Evolutionary conservation across 30 jellyfish, hydroid and myxozoan species (phyloP), one percentile per base, ranked within the genome.

Genomic region (Aurelia sp.): DNA sequence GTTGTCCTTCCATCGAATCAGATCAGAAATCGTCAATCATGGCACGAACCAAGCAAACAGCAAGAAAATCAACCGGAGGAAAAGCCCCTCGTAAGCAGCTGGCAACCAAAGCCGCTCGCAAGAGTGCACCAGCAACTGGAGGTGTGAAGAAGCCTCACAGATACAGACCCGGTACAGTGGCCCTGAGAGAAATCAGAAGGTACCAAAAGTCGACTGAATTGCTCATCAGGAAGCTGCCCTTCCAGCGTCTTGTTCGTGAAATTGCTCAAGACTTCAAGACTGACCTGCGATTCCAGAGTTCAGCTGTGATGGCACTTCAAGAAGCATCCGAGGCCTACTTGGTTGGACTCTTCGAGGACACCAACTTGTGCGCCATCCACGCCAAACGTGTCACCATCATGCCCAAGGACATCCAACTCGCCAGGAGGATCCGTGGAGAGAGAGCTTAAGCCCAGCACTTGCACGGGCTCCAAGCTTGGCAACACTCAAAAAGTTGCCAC

Each of bases 21-120:
- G 33, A 27, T 27, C 33, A 27, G 33, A 38, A 4, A 38, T 38
- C 50, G 9, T 27, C 33, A 27, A 2, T 20, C 20, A 91, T 91
- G 98, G 98, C 98, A n/a, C 87, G 98, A n/a, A 91, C 98, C 20
- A 91, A 91, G 87, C 98, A 91, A 79, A 91, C 98, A 11, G 98
- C 98, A 24, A 63, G 98, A 9, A 91, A 91, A 47, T 84, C 98
- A 3, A 86, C 98, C 22, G 98, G 98, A 76, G 98, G 97, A 4
- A 92, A 92, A 80, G 98, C 98, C 10, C 98, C 98, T 38, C 68
- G 98, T n/a, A 92, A 92, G 30, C 98, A 92, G 84, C 98, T 92
- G 12, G 98, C 98, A 47, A 92, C 98, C 35, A 92, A 92, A 59
- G 97, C 98, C 48, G 97, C 98, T 18, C 84, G 97, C n/a, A 92